phyloP scores from a whole-genome alignment of 2,888 invertebrate species.

The Tillus elongatus region DNA sequence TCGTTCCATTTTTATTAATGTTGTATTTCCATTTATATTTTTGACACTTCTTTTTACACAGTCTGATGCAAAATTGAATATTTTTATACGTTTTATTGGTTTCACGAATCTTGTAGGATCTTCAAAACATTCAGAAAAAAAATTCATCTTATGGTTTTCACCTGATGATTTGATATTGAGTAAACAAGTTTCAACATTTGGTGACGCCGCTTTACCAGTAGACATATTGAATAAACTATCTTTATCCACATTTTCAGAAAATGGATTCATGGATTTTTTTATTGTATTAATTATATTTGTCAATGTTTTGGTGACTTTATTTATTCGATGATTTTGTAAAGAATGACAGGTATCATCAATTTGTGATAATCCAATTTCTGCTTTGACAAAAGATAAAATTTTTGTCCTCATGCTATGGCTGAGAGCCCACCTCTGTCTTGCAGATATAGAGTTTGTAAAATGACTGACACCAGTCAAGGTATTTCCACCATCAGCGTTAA shows the following conservation, averaged over 20 bases:
- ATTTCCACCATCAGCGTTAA: slow-evolving; percentile 10
- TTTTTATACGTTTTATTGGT: slow-evolving; percentile 25
- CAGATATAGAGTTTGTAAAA: slow-evolving; percentile 25
- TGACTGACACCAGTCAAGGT: slow-evolving; percentile 17
- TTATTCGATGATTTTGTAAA: slow-evolving; percentile 19
- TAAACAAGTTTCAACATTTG: slow-evolving; percentile 23
- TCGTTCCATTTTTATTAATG: slow-evolving; percentile 23
- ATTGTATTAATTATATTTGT: slow-evolving; percentile 16
- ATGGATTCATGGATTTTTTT: slow-evolving; percentile 19
- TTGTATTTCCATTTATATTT: too few relatives aligned
- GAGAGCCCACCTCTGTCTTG: slow-evolving; percentile 28
- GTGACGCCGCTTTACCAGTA: slow-evolving; percentile 26
- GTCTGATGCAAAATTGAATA: slow-evolving; percentile 27
- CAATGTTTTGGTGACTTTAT: slow-evolving; percentile 19
- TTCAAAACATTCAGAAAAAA: too few relatives aligned
- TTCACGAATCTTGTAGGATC: slow-evolving; percentile 28
- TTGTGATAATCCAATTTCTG: slow-evolving; percentile 18
- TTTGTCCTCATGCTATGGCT: slow-evolving; percentile 30
- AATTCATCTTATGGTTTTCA: slow-evolving; percentile 20
- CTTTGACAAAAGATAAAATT: slow-evolving; percentile 20
- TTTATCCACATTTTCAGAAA: slow-evolving; percentile 14
- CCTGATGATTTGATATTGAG: slow-evolving; percentile 23
- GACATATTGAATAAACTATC: slow-evolving; percentile 21
- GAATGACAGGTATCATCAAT: slow-evolving; percentile 23
- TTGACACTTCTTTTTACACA: slow-evolving; percentile 19